phyloP scores from a whole-genome alignment of 2,888 invertebrate genomes.

The Cosmia trapezina region DNA sequence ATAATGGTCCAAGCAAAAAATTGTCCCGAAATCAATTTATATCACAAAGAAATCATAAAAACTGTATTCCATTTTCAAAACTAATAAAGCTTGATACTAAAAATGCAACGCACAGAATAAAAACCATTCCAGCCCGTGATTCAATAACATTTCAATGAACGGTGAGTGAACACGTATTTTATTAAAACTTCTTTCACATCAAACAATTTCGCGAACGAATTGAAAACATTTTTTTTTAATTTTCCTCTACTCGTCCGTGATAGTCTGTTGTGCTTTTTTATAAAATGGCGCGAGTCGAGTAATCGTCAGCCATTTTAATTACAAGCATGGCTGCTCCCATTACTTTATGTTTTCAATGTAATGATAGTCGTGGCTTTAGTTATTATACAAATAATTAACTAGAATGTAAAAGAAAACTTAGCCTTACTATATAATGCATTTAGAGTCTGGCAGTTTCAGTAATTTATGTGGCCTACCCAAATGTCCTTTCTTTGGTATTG shows the following conservation, averaged over 20 bases:
- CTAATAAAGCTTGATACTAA: background rate
- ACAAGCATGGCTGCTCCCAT: slow-evolving; percentile 35
- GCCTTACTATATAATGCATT: no score
- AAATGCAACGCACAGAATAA: background rate
- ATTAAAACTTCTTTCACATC: slow-evolving; percentile 21
- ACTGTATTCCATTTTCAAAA: background rate
- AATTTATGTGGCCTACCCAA: no score
- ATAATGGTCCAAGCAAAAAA: background rate
- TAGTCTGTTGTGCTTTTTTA: slow-evolving; percentile 2
- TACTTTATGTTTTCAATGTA: slow-evolving; percentile 9
- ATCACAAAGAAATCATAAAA: no score
- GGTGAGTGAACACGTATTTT: slow-evolving; percentile 33
- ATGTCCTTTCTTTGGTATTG: no score
- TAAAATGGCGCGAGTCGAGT: slow-evolving; percentile 12
- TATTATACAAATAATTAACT: background rate
- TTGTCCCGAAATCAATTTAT: no score
- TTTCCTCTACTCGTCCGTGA: slow-evolving; percentile 13
- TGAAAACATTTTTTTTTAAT: slow-evolving; percentile 25
- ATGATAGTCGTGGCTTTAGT: background rate
- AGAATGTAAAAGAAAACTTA: background rate
- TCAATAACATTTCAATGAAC: slow-evolving; percentile 31
- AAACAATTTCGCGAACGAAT: slow-evolving; percentile 31
- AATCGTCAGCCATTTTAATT: slow-evolving; percentile 40
- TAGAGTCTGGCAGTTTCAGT: no score
- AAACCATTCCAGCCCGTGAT: slow-evolving; percentile 24